Percentiles rank a stretch among this genome's conserved stretches.
Evolutionary conservation across 1,140 invertebrate species (phyloP).

Genomic region (Polypedilum pembai): DNA sequence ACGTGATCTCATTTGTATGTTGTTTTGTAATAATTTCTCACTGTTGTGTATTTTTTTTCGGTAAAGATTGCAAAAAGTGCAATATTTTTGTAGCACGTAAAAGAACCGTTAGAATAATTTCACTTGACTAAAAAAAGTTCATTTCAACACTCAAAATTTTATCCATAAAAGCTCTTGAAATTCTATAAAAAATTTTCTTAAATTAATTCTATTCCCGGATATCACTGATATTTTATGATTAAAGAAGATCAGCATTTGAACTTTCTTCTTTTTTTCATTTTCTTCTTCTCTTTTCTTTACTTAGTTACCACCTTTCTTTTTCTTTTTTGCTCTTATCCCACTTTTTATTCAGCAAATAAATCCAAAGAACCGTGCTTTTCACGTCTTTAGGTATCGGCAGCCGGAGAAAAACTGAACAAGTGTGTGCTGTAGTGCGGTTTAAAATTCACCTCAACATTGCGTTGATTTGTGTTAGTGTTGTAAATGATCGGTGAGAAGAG

Average conservation of each 20-base stretch:
- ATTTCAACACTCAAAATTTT: not conserved
- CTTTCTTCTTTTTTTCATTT: not conserved
- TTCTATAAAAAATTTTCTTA: not conserved
- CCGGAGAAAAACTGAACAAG: constrained; percentile 31
- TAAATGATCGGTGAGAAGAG: not conserved
- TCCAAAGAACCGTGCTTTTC: not conserved
- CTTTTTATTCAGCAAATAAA: not conserved
- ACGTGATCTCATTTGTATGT: not conserved
- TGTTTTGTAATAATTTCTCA: not conserved
- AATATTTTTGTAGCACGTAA: constrained; percentile 15
- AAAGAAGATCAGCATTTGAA: constrained; percentile 20
- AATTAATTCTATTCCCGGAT: constrained; percentile 10
- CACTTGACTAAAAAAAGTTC: not conserved
- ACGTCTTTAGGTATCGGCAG: constrained; percentile 30
- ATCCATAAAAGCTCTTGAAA: not conserved
- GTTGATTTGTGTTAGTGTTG: not conserved
- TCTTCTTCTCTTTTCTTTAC: not conserved
- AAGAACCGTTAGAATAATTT: constrained; percentile 29
- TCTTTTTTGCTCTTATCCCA: constrained; percentile 12
- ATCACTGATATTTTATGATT: not conserved
- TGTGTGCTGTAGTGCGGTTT: not conserved
- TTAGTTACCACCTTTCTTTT: constrained; percentile 1
- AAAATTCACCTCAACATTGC: not conserved
- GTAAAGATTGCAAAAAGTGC: not conserved
- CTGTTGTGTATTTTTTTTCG: constrained; percentile 7